Evolutionary conservation across 2,113 vertebrate species (phyloP).

Genomic region (Tragelaphus buxtoni): DNA sequence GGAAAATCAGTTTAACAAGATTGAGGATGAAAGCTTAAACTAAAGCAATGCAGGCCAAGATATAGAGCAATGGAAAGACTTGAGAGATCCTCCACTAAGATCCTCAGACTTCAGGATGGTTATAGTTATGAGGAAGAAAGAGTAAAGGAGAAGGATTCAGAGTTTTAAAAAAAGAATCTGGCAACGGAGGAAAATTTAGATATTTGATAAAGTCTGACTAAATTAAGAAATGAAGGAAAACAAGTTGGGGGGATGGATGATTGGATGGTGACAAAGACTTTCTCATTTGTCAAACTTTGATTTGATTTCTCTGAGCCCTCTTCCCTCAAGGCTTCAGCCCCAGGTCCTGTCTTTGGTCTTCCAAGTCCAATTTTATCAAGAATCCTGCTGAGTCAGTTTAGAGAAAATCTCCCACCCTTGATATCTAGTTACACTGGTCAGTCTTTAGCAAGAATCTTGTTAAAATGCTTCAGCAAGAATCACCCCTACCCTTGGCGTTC

Average conservation of each 20-base stretch:
- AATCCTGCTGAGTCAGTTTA: background rate
- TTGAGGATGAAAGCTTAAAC: background rate
- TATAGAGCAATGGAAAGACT: background rate
- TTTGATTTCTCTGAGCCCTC: background rate
- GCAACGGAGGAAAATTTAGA: background rate
- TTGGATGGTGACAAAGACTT: background rate
- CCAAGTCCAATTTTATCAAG: background rate
- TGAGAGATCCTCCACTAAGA: background rate
- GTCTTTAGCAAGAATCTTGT: background rate
- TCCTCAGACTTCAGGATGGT: background rate
- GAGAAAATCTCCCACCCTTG: background rate
- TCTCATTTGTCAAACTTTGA: background rate
- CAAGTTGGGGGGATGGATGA: background rate
- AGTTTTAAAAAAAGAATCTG: background rate
- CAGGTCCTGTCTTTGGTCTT: background rate
- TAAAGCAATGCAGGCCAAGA: background rate
- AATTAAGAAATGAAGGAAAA: background rate
- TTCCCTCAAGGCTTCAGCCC: background rate
- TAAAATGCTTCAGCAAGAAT: background rate
- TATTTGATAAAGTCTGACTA: background rate
- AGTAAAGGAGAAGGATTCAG: background rate
- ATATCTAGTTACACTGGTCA: background rate
- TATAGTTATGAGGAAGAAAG: background rate
- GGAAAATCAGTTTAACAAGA: conserved; percentile 14
- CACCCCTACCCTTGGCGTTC: background rate